Conservation (phyloP, 2,113 vertebrate species). For the Tupaia chinensis region DNA sequence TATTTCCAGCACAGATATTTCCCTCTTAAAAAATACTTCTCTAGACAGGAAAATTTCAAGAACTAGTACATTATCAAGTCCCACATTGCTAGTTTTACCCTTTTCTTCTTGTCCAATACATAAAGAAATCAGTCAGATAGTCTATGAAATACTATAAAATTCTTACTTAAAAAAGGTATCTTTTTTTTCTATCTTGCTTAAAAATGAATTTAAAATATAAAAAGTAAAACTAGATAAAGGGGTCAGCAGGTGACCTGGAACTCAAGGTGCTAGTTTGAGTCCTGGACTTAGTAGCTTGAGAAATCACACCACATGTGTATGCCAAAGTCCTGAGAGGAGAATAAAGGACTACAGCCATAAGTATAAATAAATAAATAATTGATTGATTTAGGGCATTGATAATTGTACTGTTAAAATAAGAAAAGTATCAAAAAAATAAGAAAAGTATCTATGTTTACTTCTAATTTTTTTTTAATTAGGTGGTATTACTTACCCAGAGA, state of each 20-base stretch:
- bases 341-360: no score
- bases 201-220: not conserved
- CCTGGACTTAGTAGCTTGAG: no score
- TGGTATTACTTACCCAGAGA: conserved; percentile 3
- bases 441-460: not conserved
- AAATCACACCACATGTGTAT: no score
- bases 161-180: not conserved
- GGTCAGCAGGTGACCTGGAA: no score
- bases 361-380: no score
- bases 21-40: conserved; percentile 7
- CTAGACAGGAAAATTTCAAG: not conserved
- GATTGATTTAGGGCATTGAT: not conserved
- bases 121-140: not conserved
- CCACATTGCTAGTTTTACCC: not conserved
- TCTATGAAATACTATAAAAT: not conserved
- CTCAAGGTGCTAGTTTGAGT: no score
- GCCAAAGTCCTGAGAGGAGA: no score
- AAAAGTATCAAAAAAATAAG: not conserved
- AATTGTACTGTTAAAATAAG: conserved; percentile 48
- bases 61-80: not conserved
- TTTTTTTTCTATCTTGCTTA: conserved; percentile 2
- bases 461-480: not conserved
- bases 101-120: not conserved
- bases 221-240: conserved; percentile 1
- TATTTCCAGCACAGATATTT: not conserved